phyloP scores from a whole-genome alignment of 2,113 vertebrate species.

The Vulpes ferrilata region DNA sequence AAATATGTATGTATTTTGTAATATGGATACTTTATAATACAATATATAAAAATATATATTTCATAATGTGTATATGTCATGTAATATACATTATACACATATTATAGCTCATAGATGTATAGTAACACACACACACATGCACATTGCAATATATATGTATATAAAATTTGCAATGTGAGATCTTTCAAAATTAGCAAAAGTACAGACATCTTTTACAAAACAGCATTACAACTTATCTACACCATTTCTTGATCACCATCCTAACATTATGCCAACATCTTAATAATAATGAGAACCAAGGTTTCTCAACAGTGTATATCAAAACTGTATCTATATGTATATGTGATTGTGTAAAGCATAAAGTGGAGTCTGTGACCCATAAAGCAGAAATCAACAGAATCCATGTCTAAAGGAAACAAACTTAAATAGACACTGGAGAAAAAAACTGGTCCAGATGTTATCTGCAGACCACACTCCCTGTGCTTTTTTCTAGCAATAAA shows the following conservation, averaged over 20 bases:
- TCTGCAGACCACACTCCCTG: conserved; percentile 18
- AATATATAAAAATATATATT: too few species aligned
- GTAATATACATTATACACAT: too few species aligned
- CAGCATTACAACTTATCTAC: not conserved
- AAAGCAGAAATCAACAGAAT: conserved; percentile 46
- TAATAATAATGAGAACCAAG: not conserved
- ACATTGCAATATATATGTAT: not conserved
- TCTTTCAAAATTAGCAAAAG: conserved; percentile 46
- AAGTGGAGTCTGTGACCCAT: not conserved
- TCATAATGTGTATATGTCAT: too few species aligned
- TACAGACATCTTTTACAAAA: not conserved
- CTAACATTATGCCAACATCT: not conserved
- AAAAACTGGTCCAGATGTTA: conserved; percentile 55
- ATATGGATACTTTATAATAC: not conserved
- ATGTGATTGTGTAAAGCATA: not conserved
- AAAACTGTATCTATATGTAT: not conserved
- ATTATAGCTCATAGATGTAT: not conserved
- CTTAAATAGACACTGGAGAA: not conserved
- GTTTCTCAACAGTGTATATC: not conserved
- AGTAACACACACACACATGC: not conserved
- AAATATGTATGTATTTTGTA: not conserved
- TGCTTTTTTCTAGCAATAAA: not conserved
- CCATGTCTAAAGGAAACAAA: conserved; percentile 44
- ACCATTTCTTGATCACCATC: not conserved
- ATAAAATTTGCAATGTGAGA: not conserved